A percentile compares a stretch with the other conserved stretches of the same genome.
phyloP scores from a whole-genome alignment of 2,888 invertebrate species.

The Diadegma fenestrale region DNA sequence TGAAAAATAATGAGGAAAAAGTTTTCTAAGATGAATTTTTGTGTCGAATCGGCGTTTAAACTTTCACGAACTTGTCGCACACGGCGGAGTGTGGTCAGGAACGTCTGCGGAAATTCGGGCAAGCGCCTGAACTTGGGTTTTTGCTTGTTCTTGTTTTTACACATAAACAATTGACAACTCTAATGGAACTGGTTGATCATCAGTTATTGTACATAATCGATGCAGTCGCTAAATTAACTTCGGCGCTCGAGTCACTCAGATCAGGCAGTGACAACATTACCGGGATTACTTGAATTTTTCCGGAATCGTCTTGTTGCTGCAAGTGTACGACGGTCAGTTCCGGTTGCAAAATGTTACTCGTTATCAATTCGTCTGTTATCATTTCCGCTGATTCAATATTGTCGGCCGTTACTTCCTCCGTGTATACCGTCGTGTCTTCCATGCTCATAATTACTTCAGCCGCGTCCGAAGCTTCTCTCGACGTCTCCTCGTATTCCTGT shows the following conservation, averaged over 20 bases:
- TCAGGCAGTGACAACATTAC: constrained; percentile 82
- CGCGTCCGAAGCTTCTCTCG: constrained; percentile 80
- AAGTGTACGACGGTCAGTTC: constrained; percentile 79
- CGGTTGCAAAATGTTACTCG: constrained; percentile 78
- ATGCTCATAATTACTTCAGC: constrained; percentile 82
- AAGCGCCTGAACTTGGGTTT: neutral
- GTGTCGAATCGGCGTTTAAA: neutral
- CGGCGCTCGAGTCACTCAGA: constrained; percentile 79
- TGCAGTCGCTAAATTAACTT: constrained; percentile 81
- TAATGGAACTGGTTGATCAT: constrained; percentile 25
- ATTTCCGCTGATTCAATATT: constrained; percentile 79
- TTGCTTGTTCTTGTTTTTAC: neutral
- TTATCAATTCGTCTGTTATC: constrained; percentile 80
- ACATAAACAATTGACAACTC: neutral
- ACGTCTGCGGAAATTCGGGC: neutral
- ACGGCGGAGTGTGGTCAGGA: neutral
- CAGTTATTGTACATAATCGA: constrained; percentile 83
- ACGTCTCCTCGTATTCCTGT: constrained; percentile 82
- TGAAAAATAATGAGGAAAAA: neutral
- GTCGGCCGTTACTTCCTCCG: constrained; percentile 83
- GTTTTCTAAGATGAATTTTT: neutral
- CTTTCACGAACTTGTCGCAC: neutral
- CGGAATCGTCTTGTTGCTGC: constrained; percentile 80
- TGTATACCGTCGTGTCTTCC: constrained; percentile 82
- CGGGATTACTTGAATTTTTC: constrained; percentile 83